Conservation (phyloP, 2,113 vertebrate species). For the Globicephala melas region DNA sequence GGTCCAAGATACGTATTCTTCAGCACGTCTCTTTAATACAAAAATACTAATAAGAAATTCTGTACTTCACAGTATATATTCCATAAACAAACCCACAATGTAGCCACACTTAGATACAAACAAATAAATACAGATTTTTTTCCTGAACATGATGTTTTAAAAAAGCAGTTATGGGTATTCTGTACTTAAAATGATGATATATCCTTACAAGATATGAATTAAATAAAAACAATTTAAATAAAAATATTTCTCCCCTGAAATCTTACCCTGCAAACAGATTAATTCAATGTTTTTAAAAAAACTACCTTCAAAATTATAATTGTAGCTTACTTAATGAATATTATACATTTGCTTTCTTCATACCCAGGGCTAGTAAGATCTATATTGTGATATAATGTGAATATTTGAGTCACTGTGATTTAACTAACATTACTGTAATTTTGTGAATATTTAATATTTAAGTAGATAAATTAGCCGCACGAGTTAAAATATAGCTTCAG, state of each 20-base stretch:
- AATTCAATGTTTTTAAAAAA: background rate
- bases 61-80: background rate
- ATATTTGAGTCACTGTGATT: background rate
- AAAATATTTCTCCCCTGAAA: background rate
- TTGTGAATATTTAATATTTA: background rate
- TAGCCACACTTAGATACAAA: background rate
- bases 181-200: background rate
- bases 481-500: background rate
- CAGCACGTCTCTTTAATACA: background rate
- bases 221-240: background rate
- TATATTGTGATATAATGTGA: background rate
- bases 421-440: background rate
- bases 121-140: background rate
- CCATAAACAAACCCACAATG: background rate
- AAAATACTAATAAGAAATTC: background rate
- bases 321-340: background rate
- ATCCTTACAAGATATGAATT: background rate
- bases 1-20: background rate
- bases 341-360: background rate
- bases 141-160: background rate
- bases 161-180: background rate
- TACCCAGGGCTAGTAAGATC: background rate
- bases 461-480: background rate
- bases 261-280: background rate
- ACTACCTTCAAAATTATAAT: background rate